Evolutionary conservation across 2,797 vertebrate species (phyloP).

Genomic region (Macroramphosus scolopax): DNA sequence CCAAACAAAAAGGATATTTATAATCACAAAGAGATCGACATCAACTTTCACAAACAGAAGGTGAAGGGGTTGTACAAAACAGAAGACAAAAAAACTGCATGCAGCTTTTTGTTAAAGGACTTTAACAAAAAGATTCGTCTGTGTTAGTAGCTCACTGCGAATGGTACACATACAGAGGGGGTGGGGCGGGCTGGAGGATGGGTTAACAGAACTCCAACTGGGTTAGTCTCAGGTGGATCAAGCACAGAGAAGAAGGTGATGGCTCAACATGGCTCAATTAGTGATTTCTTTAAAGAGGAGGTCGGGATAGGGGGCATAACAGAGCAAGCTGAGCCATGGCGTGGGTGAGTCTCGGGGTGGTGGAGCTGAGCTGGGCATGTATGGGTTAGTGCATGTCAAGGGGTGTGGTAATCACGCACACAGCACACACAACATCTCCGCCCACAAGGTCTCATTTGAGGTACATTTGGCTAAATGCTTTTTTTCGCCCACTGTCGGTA

Average conservation of each 20-base stretch:
- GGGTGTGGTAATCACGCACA: conserved; percentile 70
- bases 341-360: conserved; percentile 70
- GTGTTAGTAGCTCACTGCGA: conserved; percentile 76
- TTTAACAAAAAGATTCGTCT: conserved; percentile 81
- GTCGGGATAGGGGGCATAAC: conserved; percentile 56
- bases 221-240: conserved; percentile 85
- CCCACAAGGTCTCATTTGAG: conserved; percentile 53
- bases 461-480: conserved; percentile 7
- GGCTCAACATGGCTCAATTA: conserved; percentile 82
- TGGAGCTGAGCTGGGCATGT: conserved; percentile 74
- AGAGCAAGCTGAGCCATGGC: conserved; percentile 90
- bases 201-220: conserved; percentile 62
- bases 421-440: conserved; percentile 90
- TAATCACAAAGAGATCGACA: conserved; percentile 83
- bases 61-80: conserved; percentile 66
- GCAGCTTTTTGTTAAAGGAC: conserved; percentile 81
- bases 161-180: conserved; percentile 65
- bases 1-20: conserved; percentile 80
- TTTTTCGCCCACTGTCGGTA: conserved; percentile 7
- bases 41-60: conserved; percentile 76
- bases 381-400: conserved; percentile 89
- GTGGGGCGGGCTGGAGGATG: conserved; percentile 37
- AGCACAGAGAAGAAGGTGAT: conserved; percentile 88
- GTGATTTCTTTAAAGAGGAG: conserved; percentile 66
- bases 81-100: conserved; percentile 66